Evolutionary conservation across 1,140 invertebrate species (phyloP), one percentile per base, ranked within the genome.

Genomic region (Rhyzopertha dominica): DNA sequence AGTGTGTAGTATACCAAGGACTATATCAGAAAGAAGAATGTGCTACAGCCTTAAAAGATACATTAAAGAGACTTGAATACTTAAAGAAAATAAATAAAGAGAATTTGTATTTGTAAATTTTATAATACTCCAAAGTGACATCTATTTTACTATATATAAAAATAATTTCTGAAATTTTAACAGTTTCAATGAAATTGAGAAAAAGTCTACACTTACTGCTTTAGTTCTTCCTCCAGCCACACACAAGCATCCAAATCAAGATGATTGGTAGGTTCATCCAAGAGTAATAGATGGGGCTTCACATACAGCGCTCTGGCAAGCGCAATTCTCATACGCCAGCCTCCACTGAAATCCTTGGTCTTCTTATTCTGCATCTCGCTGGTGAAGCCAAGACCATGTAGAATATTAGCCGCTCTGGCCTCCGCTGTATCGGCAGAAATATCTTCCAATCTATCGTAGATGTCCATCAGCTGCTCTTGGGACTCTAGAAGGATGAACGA

Each of bases 301-400:
- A 90, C 86, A 54, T 89, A 92, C 10, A 92, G 65, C 8, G 88
- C 87, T 68, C 91, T 77, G n/a, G 97, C 97, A 18, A 99, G 72
- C n/a, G 95, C 91, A 59, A 99, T 98, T 58, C 97, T 77, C 97
- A 99, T 99, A 42, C 97, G 78, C 97, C 97, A 99, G 65, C 97
- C 96, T 76, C 85, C 94, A 39, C 91, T 95, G 65, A 97, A 98
- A 63, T 97, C 93, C 77, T 90, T 95, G 44, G 91, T 66, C 41
- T 65, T 78, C 61, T 85, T 84, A 24, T 79, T 69, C 69, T 99
- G 94, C 97, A 99, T 99, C 40, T 87, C 82, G 59, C 84, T 82
- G 22, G 85, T 87, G 65, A 99, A 99, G 23, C 97, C 97, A 8
- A 99, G 78, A 84, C 97, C 97, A 63, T 95, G 82, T 0, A 99